A percentile compares a stretch with the other conserved stretches of the same genome.
Conservation (phyloP, 2,888 invertebrate genomes). For the Acheta domesticus region DNA sequence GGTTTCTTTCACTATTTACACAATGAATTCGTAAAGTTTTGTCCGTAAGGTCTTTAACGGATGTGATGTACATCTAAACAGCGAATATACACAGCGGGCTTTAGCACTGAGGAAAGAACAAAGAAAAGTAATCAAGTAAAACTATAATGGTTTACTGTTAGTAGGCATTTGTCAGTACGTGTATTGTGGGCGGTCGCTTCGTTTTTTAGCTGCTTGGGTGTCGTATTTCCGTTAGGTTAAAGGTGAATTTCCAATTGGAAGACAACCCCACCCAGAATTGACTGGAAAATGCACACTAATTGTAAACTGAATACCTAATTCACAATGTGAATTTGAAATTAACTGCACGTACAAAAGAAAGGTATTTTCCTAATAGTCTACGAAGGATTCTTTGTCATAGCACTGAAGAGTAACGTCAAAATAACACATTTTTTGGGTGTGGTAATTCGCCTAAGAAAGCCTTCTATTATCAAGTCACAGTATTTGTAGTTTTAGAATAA, state of each 20-base stretch:
- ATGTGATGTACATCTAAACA: slow-evolving; percentile 18
- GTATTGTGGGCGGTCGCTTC: no score
- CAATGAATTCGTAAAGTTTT: neutral
- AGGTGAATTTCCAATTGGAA: no score
- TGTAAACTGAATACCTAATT: neutral
- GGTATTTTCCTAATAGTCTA: neutral
- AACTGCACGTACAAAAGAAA: neutral
- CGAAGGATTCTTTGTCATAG: neutral
- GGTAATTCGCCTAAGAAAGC: neutral
- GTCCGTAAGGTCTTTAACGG: neutral
- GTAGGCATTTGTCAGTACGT: neutral
- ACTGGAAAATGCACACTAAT: neutral
- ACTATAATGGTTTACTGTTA: neutral
- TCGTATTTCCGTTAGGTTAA: no score
- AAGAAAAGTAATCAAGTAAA: neutral
- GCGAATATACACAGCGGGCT: neutral
- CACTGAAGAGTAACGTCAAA: neutral
- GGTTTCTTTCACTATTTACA: neutral
- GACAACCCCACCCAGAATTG: neutral
- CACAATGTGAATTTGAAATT: neutral
- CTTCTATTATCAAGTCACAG: slow-evolving; percentile 10
- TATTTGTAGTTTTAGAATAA: slow-evolving; percentile 12
- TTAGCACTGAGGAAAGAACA: slow-evolving; percentile 10
- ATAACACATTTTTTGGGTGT: neutral
- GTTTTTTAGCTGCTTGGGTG: no score